Conservation (phyloP, 2,113 vertebrate species). For the Planiliza haematocheilus region DNA sequence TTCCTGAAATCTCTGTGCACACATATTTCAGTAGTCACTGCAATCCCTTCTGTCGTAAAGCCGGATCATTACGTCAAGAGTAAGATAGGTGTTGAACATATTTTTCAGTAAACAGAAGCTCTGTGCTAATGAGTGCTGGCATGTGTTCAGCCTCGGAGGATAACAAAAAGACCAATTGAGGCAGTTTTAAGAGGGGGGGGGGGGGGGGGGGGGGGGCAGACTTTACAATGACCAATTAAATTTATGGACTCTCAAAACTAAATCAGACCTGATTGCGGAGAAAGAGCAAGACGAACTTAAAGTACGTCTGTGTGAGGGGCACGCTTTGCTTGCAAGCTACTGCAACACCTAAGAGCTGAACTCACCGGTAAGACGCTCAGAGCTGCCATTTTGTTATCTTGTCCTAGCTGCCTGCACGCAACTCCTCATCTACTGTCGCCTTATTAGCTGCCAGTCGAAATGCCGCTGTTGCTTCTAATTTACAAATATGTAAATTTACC, state of each 20-base stretch:
- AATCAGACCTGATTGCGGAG: constrained; percentile 50
- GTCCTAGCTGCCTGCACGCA: background rate
- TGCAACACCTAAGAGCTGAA: constrained; percentile 22
- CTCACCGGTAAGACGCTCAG: background rate
- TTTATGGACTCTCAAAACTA: constrained; percentile 49
- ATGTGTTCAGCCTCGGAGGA: constrained; percentile 54
- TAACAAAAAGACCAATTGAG: constrained; percentile 38
- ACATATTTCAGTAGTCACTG: constrained; percentile 15
- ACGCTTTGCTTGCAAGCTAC: constrained; percentile 3
- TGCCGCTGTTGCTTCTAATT: background rate
- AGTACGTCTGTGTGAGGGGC: background rate
- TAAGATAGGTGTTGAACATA: constrained; percentile 20
- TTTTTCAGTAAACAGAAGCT: constrained; percentile 23
- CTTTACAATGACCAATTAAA: constrained; percentile 61
- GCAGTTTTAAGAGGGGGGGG: constrained; percentile 24
- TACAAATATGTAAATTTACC: constrained; percentile 10
- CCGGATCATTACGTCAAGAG: constrained; percentile 22
- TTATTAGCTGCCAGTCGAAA: background rate
- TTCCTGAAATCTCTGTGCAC: background rate
- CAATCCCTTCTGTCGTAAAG: background rate
- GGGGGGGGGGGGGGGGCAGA: constrained; percentile 11
- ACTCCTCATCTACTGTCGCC: constrained; percentile 5
- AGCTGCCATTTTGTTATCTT: constrained; percentile 5
- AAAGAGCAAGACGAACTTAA: constrained; percentile 26
- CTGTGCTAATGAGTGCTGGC: constrained; percentile 52